Percentiles rank a stretch among this genome's conserved stretches.
Evolutionary conservation across 2,888 invertebrate species (phyloP).

Genomic region (Synergus laeviventris): DNA sequence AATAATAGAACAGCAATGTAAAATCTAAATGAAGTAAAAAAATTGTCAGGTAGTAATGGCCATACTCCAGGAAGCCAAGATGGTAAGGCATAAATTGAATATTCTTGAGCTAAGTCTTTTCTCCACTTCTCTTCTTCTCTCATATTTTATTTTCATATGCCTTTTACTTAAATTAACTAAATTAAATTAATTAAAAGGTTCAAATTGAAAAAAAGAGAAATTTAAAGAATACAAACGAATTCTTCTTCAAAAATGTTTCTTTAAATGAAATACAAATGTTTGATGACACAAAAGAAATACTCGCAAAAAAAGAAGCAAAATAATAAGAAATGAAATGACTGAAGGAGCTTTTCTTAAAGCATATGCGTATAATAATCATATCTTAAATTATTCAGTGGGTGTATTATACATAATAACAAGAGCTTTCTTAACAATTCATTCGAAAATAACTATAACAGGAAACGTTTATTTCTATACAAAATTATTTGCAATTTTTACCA

Average conservation of each 20-base stretch:
- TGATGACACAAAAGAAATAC: background rate
- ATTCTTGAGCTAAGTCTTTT: conserved; percentile 7
- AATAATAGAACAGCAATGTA: conserved; percentile 5
- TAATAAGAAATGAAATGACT: background rate
- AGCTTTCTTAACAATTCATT: background rate
- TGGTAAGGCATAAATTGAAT: background rate
- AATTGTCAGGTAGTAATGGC: conserved; percentile 21
- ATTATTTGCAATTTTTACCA: conserved; percentile 1
- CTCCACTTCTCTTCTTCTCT: conserved; percentile 5
- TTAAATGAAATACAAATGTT: background rate
- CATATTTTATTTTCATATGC: background rate
- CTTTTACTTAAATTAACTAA: background rate
- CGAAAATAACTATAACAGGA: background rate
- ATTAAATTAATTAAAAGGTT: background rate
- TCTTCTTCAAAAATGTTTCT: background rate
- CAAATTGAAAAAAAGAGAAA: background rate
- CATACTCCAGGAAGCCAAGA: conserved; percentile 21
- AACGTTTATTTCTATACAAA: conserved; percentile 10
- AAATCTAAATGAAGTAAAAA: conserved; percentile 3
- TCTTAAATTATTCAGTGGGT: background rate
- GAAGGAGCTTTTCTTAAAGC: background rate
- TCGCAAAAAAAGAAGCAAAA: background rate
- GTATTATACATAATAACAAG: background rate
- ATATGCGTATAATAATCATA: background rate
- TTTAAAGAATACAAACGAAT: background rate